Conservation (phyloP, 2,888 invertebrate genomes). For the Campoplex nolae region DNA sequence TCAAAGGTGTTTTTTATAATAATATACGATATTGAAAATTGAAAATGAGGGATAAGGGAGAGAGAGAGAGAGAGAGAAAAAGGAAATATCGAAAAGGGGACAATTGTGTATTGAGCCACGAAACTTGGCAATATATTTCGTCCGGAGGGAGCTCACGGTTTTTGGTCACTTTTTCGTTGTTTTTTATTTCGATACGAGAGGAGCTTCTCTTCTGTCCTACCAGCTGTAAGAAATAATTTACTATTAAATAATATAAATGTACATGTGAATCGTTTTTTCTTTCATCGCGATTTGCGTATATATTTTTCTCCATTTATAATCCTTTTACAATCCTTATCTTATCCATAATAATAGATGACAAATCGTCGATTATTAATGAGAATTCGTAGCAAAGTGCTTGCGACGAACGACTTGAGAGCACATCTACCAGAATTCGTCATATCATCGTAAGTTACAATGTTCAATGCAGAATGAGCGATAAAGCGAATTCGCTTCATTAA, state of each 20-base stretch:
- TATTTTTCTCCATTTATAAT: constrained; percentile 15
- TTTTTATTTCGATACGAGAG: constrained; percentile 63
- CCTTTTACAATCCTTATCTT: neutral
- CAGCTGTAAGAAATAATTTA: constrained; percentile 78
- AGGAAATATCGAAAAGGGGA: neutral
- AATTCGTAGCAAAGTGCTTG: neutral
- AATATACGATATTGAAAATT: constrained; percentile 21
- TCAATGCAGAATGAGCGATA: neutral
- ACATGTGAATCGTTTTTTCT: constrained; percentile 67
- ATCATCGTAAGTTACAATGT: constrained; percentile 1
- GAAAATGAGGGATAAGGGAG: neutral
- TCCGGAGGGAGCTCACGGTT: constrained; percentile 27
- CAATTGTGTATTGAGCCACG: neutral
- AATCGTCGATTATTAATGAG: constrained; percentile 5
- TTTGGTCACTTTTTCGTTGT: constrained; percentile 9
- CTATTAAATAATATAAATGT: constrained; percentile 76
- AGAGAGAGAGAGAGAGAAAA: neutral
- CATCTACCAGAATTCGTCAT: neutral
- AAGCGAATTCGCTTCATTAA: neutral
- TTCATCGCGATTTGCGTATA: constrained; percentile 61
- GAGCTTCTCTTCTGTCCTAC: constrained; percentile 75
- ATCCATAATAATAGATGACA: neutral
- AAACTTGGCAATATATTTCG: neutral
- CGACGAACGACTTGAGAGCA: neutral
- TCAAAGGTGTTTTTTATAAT: constrained; percentile 19